Base-by-base conservation (phyloP, 2,113 vertebrate genomes). In the Pseudopodoces humilis region DNA sequence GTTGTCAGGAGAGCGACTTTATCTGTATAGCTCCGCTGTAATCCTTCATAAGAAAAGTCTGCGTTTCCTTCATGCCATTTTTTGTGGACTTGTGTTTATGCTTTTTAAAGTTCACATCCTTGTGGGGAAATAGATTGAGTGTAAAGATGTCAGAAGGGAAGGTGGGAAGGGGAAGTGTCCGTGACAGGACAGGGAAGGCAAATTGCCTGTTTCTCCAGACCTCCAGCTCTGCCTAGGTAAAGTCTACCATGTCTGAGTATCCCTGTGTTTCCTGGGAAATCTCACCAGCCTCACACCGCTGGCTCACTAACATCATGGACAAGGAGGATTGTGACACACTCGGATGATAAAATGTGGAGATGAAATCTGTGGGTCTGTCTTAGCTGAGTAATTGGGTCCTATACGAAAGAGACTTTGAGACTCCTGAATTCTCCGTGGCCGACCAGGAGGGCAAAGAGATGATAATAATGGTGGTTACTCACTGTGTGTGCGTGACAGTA, bases 351-450 rank as follows among this genome's bases (percentile, higher is more conserved):
- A 15, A 60, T 69, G 11, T 7, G 4, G 74, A 58, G 27, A 39
- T 63, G 39, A 18, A 0, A 3, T 67, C 47, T 37, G 0, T 41
- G 17, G 2, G 11, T 69, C 76, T 56, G 41, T 52, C 28, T 25
- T 68, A 3, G 39, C 23, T 25, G 56, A 70, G 37, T 64, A 58
- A 19, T 31, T 11, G 19, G 25, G 28, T 46, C 28, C 2, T 1
- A 2, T 9, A 6, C 9, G 76, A 20, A 59, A 52, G 39, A 41
- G 53, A 16, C n/a, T 62, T 55, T 25, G 58, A 39, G 41, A 65
- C 10, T 59, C n/a, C 28, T 52, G 24, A 65, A 35, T 77, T 91
- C 35, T 69, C 27, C 0, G 0, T 13, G 21, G 35, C 25, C 0
- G 0, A 10, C 49, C 19, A 13, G 46, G 41, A 47, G 22, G 46